These are phyloP conservation scores for Trichoplusia ni DNA, from an alignment of 1,140 invertebrate genomes.

Conservation along the genomic window DNA sequence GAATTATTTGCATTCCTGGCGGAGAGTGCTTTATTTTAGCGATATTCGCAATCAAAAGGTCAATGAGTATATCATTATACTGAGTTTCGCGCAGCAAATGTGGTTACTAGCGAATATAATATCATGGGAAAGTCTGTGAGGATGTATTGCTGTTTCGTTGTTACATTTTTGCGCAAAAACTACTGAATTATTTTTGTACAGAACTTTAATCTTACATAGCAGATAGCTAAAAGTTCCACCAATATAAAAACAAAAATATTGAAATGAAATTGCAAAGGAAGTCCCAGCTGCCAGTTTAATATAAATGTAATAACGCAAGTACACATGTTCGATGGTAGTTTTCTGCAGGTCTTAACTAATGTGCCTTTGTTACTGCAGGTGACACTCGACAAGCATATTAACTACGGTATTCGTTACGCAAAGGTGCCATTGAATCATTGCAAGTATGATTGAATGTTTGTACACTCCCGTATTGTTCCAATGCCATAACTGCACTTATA, in stretches of 20 bases:
- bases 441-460: conserved; percentile 12
- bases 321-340: not conserved
- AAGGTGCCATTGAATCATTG: conserved; percentile 33
- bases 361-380: conserved; percentile 29
- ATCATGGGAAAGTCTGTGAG: too few species aligned
- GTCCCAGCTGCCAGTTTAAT: too few species aligned
- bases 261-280: too few species aligned
- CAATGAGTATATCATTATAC: conserved; percentile 3
- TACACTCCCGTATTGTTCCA: conserved; percentile 12
- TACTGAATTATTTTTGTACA: too few species aligned
- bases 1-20: conserved; percentile 5
- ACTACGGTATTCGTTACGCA: conserved; percentile 36
- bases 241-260: too few species aligned
- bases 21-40: conserved; percentile 15
- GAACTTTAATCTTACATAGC: too few species aligned
- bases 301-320: not conserved
- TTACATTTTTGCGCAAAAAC: too few species aligned
- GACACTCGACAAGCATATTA: conserved; percentile 41
- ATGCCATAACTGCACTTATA: not conserved
- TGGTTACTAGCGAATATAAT: too few species aligned
- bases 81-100: not conserved
- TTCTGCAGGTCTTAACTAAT: conserved; percentile 18
- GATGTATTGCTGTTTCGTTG: too few species aligned
- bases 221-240: too few species aligned
- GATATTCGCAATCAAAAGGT: conserved; percentile 15